Conservation (phyloP, 30 jellyfish, hydroid and myxozoan genomes). For the Rhopilema esculentum region DNA sequence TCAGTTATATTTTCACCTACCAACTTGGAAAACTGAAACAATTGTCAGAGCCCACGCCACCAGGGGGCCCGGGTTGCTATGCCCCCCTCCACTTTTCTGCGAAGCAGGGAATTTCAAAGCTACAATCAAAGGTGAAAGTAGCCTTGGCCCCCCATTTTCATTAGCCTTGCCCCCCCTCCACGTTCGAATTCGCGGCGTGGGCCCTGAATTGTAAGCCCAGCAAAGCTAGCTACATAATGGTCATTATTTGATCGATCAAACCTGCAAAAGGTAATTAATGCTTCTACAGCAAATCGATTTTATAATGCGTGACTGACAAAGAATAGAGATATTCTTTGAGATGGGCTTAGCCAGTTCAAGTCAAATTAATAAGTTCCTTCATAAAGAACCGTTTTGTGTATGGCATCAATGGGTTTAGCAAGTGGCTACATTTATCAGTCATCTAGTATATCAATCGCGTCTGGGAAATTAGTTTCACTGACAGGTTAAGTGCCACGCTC, state of each 20-base stretch:
- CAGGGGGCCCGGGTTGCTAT: too few relatives aligned
- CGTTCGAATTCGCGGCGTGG: too few relatives aligned
- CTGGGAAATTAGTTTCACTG: constrained; percentile 25
- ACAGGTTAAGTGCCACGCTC: constrained; percentile 3
- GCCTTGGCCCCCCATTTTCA: too few relatives aligned
- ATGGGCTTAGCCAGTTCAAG: constrained; percentile 6
- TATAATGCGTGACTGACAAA: background rate
- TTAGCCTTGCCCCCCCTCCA: too few relatives aligned
- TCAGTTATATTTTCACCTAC: too few relatives aligned
- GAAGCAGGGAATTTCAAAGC: too few relatives aligned
- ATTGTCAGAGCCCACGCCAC: too few relatives aligned
- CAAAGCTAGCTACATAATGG: background rate
- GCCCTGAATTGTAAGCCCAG: background rate
- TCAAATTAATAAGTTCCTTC: constrained; percentile 5
- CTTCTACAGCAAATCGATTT: background rate
- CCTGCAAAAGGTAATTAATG: background rate
- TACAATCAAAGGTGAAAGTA: too few relatives aligned
- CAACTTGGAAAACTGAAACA: too few relatives aligned
- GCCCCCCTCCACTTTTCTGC: too few relatives aligned
- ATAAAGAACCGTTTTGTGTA: constrained; percentile 3
- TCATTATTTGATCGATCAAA: background rate
- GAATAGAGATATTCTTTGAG: constrained; percentile 2
- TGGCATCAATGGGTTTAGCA: constrained; percentile 21
- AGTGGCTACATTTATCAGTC: constrained; percentile 38
- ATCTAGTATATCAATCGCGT: constrained; percentile 12